Percentiles rank a stretch among this genome's conserved stretches.
Evolutionary conservation across 2,888 invertebrate species (phyloP).

Genomic region (Cryptophagus acutangulus): DNA sequence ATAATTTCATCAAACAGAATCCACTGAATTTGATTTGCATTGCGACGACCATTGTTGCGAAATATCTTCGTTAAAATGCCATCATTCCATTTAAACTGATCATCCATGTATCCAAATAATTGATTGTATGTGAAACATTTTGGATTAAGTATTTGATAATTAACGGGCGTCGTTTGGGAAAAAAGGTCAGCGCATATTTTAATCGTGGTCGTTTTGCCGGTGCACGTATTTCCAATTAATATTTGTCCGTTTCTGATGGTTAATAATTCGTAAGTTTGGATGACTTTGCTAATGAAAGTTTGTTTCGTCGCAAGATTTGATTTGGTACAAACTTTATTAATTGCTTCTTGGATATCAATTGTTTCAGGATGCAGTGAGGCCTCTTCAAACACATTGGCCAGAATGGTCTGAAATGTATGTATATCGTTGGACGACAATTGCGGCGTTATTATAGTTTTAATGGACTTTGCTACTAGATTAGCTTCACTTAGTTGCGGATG

Average conservation of each 20-base stretch:
- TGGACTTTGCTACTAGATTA: conserved; percentile 67
- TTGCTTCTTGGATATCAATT: conserved; percentile 44
- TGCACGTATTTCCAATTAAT: conserved; percentile 73
- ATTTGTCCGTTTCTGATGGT: conserved; percentile 76
- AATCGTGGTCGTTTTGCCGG: conserved; percentile 74
- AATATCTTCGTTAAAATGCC: conserved; percentile 76
- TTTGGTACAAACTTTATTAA: conserved; percentile 55
- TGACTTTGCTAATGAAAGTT: conserved; percentile 69
- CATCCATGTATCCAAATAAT: conserved; percentile 81
- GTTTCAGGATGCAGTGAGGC: conserved; percentile 39
- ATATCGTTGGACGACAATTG: conserved; percentile 81
- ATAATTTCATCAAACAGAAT: conserved; percentile 84
- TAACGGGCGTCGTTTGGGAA: conserved; percentile 8
- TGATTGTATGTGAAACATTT: conserved; percentile 83
- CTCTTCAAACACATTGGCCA: conserved; percentile 82
- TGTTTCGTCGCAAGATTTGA: conserved; percentile 68
- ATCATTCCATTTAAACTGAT: conserved; percentile 81
- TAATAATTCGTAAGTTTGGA: conserved; percentile 85
- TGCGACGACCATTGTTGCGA: conserved; percentile 64
- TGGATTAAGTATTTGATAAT: conserved; percentile 61
- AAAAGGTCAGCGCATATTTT: conserved; percentile 49
- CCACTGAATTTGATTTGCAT: conserved; percentile 72
- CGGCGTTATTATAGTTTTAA: conserved; percentile 80
- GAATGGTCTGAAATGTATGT: conserved; percentile 73
- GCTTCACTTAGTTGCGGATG: conserved; percentile 68